Base-by-base conservation (phyloP, 1,140 invertebrate genomes). In the Drosophila kanapiae region DNA sequence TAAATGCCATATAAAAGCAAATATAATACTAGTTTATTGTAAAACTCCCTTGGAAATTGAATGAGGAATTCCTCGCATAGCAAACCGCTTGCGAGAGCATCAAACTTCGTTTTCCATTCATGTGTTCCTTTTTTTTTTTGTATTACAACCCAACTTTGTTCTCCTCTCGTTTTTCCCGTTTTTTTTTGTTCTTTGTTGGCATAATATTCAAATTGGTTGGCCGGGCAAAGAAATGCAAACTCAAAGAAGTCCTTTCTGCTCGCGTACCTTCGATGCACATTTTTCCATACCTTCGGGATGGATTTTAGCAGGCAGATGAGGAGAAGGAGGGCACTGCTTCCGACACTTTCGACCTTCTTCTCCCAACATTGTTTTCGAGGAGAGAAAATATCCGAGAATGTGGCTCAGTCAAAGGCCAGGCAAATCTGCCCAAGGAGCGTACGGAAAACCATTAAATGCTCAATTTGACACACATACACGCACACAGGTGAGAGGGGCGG, bases 121-220 rank as follows among this genome's bases (percentile, higher is more conserved):
- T 31, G 38, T 64, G 6, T 37, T 10, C 6, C 4, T 35, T 31
- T 16, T 13, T 31, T 13, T 33, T 37, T 54, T 23, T 56, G n/a
- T 38, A 38, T 59, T 45, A 18, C 40, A 59, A n/a, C 18, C 18
- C 62, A 27, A 37, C 31, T 16, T 27, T 51, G 35, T 18, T 42
- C 29, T 16, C 33, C 10, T 27, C 13, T 13, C 8, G 8, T 33
- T 49, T 23, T 68, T 13, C 23, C 27, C 14, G 16, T 51, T 29
- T 45, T 59, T 67, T 60, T 53, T 33, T 65, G 33, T 59, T 59
- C 71, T 58, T 64, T 62, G 58, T 67, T 75, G 64, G 49, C 48
- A 68, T 69, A 80, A 80, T 90, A 88, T 88, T 84, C 74, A 88
- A 88, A 88, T 88, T 88, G 83, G 76, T 82, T 87, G 64, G 80